Conservation (phyloP, 2,113 vertebrate species). For the Podarcis muralis region DNA sequence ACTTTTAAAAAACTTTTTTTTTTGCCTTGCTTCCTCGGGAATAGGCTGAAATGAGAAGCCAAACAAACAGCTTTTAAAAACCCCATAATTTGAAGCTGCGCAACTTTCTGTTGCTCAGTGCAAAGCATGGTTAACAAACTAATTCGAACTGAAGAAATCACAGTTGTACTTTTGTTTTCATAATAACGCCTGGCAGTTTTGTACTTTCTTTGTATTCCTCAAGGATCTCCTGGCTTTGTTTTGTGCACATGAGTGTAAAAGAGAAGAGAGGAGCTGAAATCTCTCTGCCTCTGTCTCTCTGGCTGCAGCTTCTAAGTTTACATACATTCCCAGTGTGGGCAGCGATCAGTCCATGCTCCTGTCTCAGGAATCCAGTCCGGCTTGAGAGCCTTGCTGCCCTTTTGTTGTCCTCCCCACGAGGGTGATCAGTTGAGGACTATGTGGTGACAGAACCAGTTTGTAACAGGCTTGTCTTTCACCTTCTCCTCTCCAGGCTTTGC, state of each 20-base stretch:
- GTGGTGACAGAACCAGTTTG: conserved; percentile 72
- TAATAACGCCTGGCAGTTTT: neutral
- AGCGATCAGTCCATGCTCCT: conserved; percentile 53
- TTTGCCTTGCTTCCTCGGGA: neutral
- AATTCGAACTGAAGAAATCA: neutral
- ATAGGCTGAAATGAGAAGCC: neutral
- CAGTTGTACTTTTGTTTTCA: neutral
- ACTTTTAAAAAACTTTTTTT: no score
- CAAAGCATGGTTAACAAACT: neutral
- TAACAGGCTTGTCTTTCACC: conserved; percentile 73
- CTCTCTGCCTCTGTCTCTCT: neutral
- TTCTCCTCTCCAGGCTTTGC: conserved; percentile 66
- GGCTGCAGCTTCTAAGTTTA: conserved; percentile 35
- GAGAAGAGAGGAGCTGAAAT: conserved; percentile 5
- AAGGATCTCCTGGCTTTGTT: neutral
- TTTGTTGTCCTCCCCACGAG: conserved; percentile 70
- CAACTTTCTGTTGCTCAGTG: neutral
- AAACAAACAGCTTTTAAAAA: neutral
- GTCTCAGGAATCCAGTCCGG: conserved; percentile 62
- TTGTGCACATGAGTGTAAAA: conserved; percentile 20
- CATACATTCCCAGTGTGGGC: conserved; percentile 54
- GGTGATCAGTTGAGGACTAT: conserved; percentile 69
- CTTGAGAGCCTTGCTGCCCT: conserved; percentile 42
- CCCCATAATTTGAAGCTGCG: neutral
- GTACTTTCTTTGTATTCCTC: neutral